phyloP scores from a whole-genome alignment of 2,113 vertebrate genomes.

The Hypocryptadius cinnamomeus region DNA sequence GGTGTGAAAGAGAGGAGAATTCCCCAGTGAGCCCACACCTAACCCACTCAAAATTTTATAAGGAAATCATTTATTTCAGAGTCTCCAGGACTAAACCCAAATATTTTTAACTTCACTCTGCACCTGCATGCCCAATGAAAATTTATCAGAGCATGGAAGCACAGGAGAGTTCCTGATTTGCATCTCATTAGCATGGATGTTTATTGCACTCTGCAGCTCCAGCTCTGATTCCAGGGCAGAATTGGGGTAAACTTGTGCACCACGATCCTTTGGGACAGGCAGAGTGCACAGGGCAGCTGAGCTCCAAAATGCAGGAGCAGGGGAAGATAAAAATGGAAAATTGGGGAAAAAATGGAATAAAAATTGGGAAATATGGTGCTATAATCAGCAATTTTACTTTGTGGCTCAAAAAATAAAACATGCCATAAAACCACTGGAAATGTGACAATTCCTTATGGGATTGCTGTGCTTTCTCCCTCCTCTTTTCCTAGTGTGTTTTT shows the following conservation, averaged over 20 bases:
- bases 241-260: accelerated
- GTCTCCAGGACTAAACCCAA: background rate
- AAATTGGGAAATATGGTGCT: accelerated
- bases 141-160: background rate
- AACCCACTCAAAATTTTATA: accelerated
- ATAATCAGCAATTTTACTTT: background rate
- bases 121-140: background rate
- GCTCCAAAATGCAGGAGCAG: background rate
- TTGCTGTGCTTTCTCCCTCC: background rate
- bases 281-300: background rate
- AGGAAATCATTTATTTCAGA: background rate
- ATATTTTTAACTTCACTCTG: background rate
- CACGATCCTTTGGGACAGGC: background rate
- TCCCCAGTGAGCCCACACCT: background rate
- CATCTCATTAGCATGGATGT: background rate
- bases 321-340: background rate
- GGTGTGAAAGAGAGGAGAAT: background rate
- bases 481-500: background rate
- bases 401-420: background rate
- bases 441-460: background rate
- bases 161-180: background rate
- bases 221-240: background rate
- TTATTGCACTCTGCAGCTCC: background rate
- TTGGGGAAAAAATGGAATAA: background rate
- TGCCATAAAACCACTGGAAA: background rate